These are phyloP conservation scores for Dipodomys spectabilis DNA, from an alignment of 2,113 vertebrate species.

Conservation along the genomic window DNA sequence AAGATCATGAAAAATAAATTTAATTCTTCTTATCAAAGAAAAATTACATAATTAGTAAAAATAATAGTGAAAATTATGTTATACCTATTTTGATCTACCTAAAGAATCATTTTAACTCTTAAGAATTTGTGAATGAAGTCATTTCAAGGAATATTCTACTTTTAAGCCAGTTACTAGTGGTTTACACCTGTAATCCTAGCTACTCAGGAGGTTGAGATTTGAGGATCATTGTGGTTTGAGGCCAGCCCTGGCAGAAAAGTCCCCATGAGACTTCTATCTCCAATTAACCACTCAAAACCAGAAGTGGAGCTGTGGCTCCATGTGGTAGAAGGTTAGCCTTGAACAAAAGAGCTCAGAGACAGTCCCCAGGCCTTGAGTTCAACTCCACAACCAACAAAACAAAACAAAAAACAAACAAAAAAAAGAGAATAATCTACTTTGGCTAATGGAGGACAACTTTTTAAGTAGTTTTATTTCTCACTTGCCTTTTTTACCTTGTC, in stretches of 20 bases:
- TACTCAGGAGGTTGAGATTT: too few relatives aligned
- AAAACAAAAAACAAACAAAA: too few relatives aligned
- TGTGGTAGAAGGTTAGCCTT: too few relatives aligned
- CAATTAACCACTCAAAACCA: too few relatives aligned
- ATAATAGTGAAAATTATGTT: not conserved
- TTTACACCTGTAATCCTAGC: too few relatives aligned
- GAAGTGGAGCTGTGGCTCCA: too few relatives aligned
- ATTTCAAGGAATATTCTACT: not conserved
- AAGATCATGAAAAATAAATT: conserved; percentile 46
- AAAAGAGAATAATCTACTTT: not conserved
- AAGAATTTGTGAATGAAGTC: not conserved
- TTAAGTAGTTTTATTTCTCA: not conserved
- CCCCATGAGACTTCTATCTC: too few relatives aligned
- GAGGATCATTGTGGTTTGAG: too few relatives aligned
- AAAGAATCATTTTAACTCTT: not conserved
- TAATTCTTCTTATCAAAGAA: conserved; percentile 40
- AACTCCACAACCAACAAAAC: too few relatives aligned
- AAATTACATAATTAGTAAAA: conserved; percentile 42
- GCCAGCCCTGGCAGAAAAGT: too few relatives aligned
- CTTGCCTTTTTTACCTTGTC: not conserved
- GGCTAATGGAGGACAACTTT: not conserved
- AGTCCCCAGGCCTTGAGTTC: too few relatives aligned
- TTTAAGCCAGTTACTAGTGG: not conserved
- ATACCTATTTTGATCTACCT: not conserved
- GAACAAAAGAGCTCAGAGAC: too few relatives aligned